Evolutionary conservation across 2,797 vertebrate species (phyloP).

Genomic region (Catamblyrhynchus diadema): DNA sequence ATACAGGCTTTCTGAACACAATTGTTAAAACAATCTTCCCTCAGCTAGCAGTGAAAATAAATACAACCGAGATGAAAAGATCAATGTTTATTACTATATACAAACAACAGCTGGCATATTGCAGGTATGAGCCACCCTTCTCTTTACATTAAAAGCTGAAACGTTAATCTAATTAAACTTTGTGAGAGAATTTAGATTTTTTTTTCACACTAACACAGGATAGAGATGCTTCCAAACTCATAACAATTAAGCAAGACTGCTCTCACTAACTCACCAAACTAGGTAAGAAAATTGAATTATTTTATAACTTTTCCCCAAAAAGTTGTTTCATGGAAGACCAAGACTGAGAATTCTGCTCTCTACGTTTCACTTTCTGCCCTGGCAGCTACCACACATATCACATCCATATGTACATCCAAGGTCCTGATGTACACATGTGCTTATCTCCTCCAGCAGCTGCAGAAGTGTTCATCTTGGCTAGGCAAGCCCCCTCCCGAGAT

Average conservation of each 20-base stretch:
- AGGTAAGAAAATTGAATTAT: background rate
- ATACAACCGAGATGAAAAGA: background rate
- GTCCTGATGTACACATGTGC: background rate
- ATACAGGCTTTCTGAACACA: background rate
- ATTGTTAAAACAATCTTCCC: background rate
- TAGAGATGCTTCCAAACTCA: background rate
- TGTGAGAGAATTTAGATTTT: background rate
- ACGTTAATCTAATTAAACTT: background rate
- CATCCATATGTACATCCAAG: background rate
- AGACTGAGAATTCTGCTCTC: background rate
- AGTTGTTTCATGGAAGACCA: background rate
- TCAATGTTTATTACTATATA: background rate
- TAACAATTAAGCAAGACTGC: background rate
- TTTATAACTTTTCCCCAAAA: background rate
- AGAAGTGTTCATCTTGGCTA: background rate
- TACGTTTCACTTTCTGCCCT: background rate
- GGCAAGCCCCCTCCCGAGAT: background rate
- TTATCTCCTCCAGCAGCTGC: conserved; percentile 36
- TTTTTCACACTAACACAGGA: background rate
- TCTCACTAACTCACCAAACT: background rate
- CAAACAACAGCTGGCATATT: background rate
- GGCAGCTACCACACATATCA: background rate
- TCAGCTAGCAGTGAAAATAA: background rate
- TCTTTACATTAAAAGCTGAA: background rate
- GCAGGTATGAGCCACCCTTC: background rate